These are phyloP conservation scores for Falco concolor DNA, from an alignment of 2,797 vertebrate species.

Conservation along the genomic window DNA sequence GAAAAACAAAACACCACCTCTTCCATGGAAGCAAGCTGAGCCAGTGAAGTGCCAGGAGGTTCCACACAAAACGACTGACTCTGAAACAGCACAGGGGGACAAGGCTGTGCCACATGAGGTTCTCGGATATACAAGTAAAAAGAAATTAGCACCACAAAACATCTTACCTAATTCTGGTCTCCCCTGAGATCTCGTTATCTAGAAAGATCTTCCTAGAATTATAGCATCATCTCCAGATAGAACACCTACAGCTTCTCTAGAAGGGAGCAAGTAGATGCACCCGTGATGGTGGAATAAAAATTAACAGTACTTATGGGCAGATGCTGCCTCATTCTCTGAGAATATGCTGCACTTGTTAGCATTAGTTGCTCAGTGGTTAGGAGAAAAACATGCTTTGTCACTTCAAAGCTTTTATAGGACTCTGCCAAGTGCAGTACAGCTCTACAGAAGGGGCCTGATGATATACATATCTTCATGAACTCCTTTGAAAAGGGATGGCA, in stretches of 20 bases:
- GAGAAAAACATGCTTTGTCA: background rate
- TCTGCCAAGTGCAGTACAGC: background rate
- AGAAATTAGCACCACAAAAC: background rate
- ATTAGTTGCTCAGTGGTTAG: background rate
- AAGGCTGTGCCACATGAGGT: background rate
- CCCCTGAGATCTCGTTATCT: background rate
- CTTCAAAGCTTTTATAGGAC: background rate
- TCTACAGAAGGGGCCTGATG: background rate
- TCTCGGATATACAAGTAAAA: background rate
- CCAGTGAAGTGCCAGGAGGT: background rate
- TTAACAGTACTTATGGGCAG: fast-evolving
- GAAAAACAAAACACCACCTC: background rate
- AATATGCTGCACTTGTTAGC: background rate
- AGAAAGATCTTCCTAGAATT: background rate
- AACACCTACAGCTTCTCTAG: background rate
- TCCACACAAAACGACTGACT: background rate
- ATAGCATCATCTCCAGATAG: background rate
- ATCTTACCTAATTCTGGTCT: background rate
- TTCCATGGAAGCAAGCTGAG: background rate
- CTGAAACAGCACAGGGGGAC: background rate
- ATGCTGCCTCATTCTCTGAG: background rate
- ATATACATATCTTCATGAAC: fast-evolving
- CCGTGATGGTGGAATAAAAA: background rate
- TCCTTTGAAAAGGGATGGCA: background rate
- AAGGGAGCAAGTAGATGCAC: background rate